These are phyloP conservation scores for Raja brachyura DNA, from an alignment of 2,113 vertebrate species.

Conservation along the genomic window DNA sequence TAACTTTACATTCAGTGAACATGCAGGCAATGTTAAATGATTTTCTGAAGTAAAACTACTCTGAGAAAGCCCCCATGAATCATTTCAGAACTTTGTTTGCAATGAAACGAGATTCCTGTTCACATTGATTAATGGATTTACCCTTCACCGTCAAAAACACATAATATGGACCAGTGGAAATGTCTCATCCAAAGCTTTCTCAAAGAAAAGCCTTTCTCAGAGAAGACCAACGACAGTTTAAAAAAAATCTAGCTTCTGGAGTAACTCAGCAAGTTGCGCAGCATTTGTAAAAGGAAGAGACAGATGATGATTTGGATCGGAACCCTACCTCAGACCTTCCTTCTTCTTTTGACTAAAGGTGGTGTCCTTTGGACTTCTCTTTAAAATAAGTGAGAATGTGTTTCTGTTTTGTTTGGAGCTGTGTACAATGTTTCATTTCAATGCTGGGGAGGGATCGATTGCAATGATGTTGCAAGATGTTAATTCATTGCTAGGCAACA, in stretches of 20 bases:
- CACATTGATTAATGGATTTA: neutral
- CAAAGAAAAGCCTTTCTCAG: neutral
- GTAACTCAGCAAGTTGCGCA: too few relatives aligned
- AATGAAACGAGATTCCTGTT: neutral
- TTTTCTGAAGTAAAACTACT: neutral
- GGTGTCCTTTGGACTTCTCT: too few relatives aligned
- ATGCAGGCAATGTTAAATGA: neutral
- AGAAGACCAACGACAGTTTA: neutral
- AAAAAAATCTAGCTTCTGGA: too few relatives aligned
- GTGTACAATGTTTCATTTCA: neutral
- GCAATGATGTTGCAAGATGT: neutral
- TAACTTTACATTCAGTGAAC: neutral
- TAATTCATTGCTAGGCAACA: neutral
- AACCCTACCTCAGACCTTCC: too few relatives aligned
- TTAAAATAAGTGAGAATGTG: neutral
- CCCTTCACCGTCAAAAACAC: neutral
- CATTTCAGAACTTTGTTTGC: neutral
- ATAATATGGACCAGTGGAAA: neutral
- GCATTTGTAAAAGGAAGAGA: too few relatives aligned
- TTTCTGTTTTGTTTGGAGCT: neutral
- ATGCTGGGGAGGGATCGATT: neutral
- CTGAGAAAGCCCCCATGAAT: neutral
- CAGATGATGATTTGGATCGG: too few relatives aligned
- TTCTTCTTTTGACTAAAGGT: too few relatives aligned
- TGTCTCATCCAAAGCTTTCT: neutral